Base-by-base conservation (phyloP, 1,140 invertebrate genomes). In the Cardiocondyla obscurior region DNA sequence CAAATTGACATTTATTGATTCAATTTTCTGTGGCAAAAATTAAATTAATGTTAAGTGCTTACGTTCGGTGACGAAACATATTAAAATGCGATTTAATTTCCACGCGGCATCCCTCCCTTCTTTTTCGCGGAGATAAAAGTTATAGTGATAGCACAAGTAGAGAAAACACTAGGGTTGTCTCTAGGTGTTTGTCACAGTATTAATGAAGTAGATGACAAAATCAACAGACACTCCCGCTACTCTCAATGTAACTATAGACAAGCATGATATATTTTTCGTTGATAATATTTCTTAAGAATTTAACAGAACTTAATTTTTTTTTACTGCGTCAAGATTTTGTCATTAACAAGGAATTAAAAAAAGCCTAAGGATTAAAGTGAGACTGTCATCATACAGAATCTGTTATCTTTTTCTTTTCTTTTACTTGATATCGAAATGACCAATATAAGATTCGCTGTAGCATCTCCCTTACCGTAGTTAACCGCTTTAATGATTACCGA, bases 371-470 rank as follows among this genome's bases (percentile, higher is more conserved):
- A 96, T 89, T 96, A 96, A 25, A 96, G 97, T 91, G 96, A 97
- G 86, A 96, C 96, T 53, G 96, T 97, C 0, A 53, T 12, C 95
- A 39, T 85, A 16, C 44, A 82, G 14, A 28, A 84, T 96, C 79
- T 98, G 3, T 94, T 98, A 2, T n/a, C n/a, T n/a, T n/a, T 92
- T 98, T n/a, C 95, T 98, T 0, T 96, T 2, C 82, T 96, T 16
- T 96, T 95, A 3, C 89, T 96, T 14, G 96, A 95, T 14, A 95
- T 96, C 46, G 95, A 96, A 88, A 96, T 95, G 2, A 94, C 94
- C 5, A 95, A 95, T 14, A 95, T 62, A 67, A 67, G 62, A 39
- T n/a, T 36, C 42, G 4, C 4, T 33, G 42, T 5, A 53, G 22
- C 44, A 36, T 16, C n/a, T 79, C 0, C 49, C 69, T 42, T 30